Evolutionary conservation across 2,797 vertebrate genomes (phyloP).

Genomic region (Acipenser transmontanus): DNA sequence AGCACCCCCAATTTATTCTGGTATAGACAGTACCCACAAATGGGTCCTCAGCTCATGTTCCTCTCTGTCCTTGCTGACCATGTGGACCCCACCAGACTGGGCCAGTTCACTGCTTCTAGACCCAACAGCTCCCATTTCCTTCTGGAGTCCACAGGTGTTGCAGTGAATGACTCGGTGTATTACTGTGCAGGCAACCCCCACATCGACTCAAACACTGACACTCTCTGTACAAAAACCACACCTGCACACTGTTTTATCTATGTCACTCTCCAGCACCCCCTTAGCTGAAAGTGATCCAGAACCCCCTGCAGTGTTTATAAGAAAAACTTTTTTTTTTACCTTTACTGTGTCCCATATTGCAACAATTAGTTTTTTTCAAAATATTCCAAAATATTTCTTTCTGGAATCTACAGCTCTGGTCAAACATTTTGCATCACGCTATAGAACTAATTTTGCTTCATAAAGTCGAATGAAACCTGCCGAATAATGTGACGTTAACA

Average conservation of each 20-base stretch:
- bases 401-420: no score
- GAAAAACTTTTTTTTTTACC: background rate
- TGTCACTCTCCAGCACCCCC: background rate
- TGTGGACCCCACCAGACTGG: constrained; percentile 17
- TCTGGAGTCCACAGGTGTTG: constrained; percentile 21
- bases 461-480: no score
- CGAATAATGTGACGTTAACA: no score
- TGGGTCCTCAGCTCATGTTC: constrained; percentile 21
- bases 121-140: constrained; percentile 20
- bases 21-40: constrained; percentile 26
- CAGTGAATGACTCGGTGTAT: constrained; percentile 13
- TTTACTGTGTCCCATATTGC: background rate
- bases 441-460: no score
- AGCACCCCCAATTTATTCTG: constrained; percentile 26
- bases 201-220: constrained; percentile 4
- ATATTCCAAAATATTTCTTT: no score
- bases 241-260: background rate
- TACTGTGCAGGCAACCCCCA: constrained; percentile 20
- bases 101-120: constrained; percentile 20
- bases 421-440: no score
- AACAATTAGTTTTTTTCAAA: background rate
- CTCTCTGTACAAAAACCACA: constrained; percentile 21
- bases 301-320: background rate
- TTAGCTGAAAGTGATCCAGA: background rate
- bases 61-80: background rate